Evolutionary conservation across 30 jellyfish, hydroid and myxozoan genomes (phyloP).

Genomic region (Hydractinia echinata): DNA sequence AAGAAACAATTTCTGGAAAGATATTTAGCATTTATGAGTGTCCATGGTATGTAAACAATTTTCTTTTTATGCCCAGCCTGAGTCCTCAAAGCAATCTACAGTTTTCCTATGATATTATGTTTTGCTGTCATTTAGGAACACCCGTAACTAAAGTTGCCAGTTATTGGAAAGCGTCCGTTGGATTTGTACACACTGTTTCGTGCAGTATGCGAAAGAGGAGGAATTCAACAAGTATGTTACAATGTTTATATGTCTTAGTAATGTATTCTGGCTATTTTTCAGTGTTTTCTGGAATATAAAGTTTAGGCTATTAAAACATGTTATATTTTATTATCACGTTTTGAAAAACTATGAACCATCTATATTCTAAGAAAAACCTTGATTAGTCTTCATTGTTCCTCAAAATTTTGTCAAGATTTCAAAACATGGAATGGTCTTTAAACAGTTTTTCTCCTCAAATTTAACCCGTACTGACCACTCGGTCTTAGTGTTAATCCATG

Average conservation of each 20-base stretch:
- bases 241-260: too few species aligned
- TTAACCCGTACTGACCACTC: too few species aligned
- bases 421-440: too few species aligned
- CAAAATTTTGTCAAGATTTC: too few species aligned
- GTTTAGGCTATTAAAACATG: background rate
- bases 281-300: background rate
- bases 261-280: background rate
- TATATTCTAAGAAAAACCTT: too few species aligned
- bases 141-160: constrained; percentile 97
- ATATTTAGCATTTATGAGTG: constrained; percentile 96
- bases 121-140: constrained; percentile 51
- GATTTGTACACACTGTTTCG: constrained; percentile 93
- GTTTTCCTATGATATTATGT: background rate
- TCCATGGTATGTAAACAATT: constrained; percentile 63
- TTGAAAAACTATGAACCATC: too few species aligned
- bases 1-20: constrained; percentile 83
- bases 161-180: constrained; percentile 78
- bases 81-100: background rate
- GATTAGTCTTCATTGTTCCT: too few species aligned
- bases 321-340: too few species aligned
- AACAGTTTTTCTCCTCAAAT: too few species aligned
- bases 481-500: too few species aligned
- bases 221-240: constrained; percentile 81
- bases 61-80: background rate
- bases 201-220: constrained; percentile 85